phyloP scores from a whole-genome alignment of 2,888 invertebrate genomes.

The Brachyptera putata region DNA sequence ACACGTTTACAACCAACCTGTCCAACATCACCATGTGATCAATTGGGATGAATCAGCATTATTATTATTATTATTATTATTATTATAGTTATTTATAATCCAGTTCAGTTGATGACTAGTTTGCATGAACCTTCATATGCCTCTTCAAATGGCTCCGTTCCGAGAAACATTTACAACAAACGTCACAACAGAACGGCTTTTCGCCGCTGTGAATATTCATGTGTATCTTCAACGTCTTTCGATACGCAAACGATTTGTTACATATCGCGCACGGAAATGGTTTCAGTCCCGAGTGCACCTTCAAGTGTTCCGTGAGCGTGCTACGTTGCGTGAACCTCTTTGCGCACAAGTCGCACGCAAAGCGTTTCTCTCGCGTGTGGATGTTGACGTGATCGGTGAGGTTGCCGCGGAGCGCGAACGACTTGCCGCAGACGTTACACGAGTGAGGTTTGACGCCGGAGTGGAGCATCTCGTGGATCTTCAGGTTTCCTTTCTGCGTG shows the following conservation, averaged over 20 bases:
- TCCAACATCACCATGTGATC: no score
- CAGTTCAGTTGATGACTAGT: neutral
- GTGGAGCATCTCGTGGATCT: conserved; percentile 27
- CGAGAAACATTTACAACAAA: conserved; percentile 23
- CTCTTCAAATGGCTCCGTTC: conserved; percentile 24
- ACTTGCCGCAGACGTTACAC: conserved; percentile 23
- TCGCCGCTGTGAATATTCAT: conserved; percentile 25
- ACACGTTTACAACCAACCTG: no score
- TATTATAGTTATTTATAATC: no score
- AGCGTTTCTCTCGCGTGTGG: conserved; percentile 14
- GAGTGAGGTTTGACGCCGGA: conserved; percentile 21
- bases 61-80: no score
- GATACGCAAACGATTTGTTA: conserved; percentile 25
- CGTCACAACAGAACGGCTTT: conserved; percentile 20
- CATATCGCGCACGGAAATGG: conserved; percentile 23
- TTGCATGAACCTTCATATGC: conserved; percentile 23
- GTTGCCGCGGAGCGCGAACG: conserved; percentile 24
- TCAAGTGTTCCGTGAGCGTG: conserved; percentile 25
- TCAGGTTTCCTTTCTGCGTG: conserved; percentile 26
- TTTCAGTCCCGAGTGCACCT: conserved; percentile 22
- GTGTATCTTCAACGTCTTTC: conserved; percentile 26
- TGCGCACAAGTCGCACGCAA: conserved; percentile 17
- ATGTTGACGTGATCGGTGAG: conserved; percentile 27
- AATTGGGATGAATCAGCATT: no score
- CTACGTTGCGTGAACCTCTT: conserved; percentile 26